Percentiles rank a stretch among this genome's conserved stretches.
Evolutionary conservation across 2,888 invertebrate genomes (phyloP).

Genomic region (Dasypolia templi): DNA sequence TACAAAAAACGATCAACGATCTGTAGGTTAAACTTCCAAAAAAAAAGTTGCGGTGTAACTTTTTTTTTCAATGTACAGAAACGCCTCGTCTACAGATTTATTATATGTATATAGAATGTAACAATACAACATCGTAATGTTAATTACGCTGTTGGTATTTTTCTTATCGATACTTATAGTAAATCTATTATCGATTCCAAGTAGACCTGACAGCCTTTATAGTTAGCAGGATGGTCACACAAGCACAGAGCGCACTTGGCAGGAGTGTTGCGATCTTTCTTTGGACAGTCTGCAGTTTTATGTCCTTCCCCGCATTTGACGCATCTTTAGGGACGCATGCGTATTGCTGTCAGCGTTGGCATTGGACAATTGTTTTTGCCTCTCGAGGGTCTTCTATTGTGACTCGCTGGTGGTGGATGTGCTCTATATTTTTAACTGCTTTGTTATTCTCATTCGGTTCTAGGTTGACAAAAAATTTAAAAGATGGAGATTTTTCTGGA

Average conservation of each 20-base stretch:
- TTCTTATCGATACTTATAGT: slow-evolving; percentile 29
- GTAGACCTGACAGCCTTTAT: no score
- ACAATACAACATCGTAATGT: no score
- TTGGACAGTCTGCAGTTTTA: background rate
- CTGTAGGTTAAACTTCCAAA: no score
- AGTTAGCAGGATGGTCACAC: no score
- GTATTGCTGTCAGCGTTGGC: background rate
- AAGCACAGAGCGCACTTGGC: no score
- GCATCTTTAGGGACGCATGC: background rate
- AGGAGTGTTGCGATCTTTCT: no score
- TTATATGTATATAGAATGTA: no score
- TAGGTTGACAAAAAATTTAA: background rate
- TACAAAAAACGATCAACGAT: no score
- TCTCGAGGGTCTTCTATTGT: background rate
- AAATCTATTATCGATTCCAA: background rate
- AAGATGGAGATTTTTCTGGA: background rate
- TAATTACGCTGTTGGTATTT: slow-evolving; percentile 5
- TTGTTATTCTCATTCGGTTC: background rate
- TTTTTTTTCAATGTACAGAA: no score
- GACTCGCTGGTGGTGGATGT: background rate
- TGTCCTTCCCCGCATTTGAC: slow-evolving; percentile 1
- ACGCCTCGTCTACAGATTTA: no score
- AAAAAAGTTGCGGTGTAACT: no score
- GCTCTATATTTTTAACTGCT: background rate
- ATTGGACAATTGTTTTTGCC: background rate